Evolutionary conservation across 2,797 vertebrate genomes (phyloP), one percentile per base, ranked within the genome.

Genomic region (Argentina silus): DNA sequence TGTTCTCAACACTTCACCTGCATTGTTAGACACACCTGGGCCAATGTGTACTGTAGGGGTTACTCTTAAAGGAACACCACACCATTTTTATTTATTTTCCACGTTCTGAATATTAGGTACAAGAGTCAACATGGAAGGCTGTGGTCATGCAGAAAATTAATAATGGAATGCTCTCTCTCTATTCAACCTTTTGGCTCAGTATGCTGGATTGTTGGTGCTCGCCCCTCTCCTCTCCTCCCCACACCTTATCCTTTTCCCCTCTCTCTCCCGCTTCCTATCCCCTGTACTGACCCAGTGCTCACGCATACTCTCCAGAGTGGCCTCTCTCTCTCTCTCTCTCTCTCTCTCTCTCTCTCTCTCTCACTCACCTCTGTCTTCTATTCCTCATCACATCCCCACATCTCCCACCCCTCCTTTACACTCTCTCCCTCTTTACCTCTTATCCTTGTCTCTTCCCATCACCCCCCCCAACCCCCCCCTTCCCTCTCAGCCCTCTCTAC

Each of bases 81-180:
- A 4, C 27, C 2, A 36, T 36, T 36, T 4, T n/a, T n/a, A n/a
- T n/a, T n/a, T n/a, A n/a, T 36, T 36, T 36, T 36, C 27, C 27
- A 36, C 27, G 27, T 36, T 2, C 2, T 36, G 27, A 36, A 36
- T 36, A 56, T 65, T 64, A 44, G 68, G 68, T 19, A 61, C 68
- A 50, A 14, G 10, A 56, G 17, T 66, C 67, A 78, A 74, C 75
- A 78, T 73, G 8, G 48, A 75, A 42, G 76, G 11, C 3, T 60
- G 73, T 44, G 56, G 56, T 73, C 70, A 72, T 72, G 83, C 79
- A 81, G 74, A 81, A 80, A n/a, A 75, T 51, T 60, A 67, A 44
- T 65, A 81, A 8, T 0, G 0, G 14, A 1, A 19, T 10, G 17
- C 43, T 45, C 48, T 53, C 57, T 53, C 15, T 19, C 14, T 17